These are phyloP conservation scores for Oryzias dopingdopingensis DNA, from an alignment of 2,797 vertebrate species.

Conservation along the genomic window DNA sequence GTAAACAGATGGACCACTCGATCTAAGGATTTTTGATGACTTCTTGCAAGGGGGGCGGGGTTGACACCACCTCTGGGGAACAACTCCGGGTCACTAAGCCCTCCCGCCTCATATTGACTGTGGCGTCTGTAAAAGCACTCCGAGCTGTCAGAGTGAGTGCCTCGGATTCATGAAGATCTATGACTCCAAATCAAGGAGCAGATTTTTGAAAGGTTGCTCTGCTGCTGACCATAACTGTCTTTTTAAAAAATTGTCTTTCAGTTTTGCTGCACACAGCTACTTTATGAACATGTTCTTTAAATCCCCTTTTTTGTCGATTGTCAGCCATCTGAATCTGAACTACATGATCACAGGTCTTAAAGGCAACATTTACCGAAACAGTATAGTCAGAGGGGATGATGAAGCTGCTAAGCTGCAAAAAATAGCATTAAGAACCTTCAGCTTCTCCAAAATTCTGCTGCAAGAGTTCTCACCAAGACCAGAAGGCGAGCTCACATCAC, in stretches of 20 bases:
- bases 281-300: no score
- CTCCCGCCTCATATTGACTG: slow-evolving; percentile 35
- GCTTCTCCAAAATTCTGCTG: no score
- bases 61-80: slow-evolving; percentile 39
- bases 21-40: slow-evolving; percentile 36
- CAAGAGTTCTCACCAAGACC: no score
- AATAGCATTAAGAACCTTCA: no score
- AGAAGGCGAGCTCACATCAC: no score
- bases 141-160: slow-evolving; percentile 17
- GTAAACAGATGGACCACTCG: slow-evolving; percentile 43
- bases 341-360: slow-evolving; percentile 7
- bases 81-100: slow-evolving; percentile 55
- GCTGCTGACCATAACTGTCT: no score
- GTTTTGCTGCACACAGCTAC: no score
- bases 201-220: neutral
- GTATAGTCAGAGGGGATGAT: slow-evolving; percentile 12
- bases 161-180: slow-evolving; percentile 25
- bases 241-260: no score
- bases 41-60: slow-evolving; percentile 18
- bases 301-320: slow-evolving; percentile 22
- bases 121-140: slow-evolving; percentile 35
- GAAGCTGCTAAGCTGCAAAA: neutral
- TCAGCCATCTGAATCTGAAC: slow-evolving; percentile 22
- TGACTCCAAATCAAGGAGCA: neutral
- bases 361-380: slow-evolving; percentile 15